Conservation (phyloP, 2,797 vertebrate species). For the Anableps anableps region DNA sequence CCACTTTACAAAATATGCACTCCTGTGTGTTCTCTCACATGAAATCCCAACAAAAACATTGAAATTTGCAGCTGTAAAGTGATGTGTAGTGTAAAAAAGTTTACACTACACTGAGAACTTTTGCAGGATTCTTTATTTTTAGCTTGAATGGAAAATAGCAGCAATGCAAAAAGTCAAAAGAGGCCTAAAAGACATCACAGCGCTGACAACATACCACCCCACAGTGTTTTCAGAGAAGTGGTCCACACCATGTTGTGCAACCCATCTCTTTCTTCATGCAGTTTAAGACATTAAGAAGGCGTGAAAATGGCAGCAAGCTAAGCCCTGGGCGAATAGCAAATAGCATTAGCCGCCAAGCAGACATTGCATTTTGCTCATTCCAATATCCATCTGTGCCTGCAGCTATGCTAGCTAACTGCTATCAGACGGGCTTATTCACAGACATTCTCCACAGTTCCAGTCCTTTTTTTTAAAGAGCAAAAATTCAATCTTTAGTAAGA, state of each 20-base stretch:
- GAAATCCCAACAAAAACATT: background rate
- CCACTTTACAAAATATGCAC: background rate
- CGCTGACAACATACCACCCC: slow-evolving; percentile 28
- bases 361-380: slow-evolving; percentile 66
- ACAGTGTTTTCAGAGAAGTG: slow-evolving; percentile 18
- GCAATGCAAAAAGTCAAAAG: slow-evolving; percentile 27
- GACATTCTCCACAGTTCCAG: slow-evolving; percentile 69
- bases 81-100: background rate
- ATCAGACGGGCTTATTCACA: slow-evolving; percentile 74
- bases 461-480: slow-evolving; percentile 59
- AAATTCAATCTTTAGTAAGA: slow-evolving; percentile 71
- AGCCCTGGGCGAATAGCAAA: slow-evolving; percentile 76
- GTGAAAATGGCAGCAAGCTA: slow-evolving; percentile 80
- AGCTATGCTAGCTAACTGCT: slow-evolving; percentile 64
- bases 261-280: slow-evolving; percentile 60
- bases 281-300: slow-evolving; percentile 79
- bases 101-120: background rate
- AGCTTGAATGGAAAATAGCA: slow-evolving; percentile 5
- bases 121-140: background rate
- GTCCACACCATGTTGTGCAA: slow-evolving; percentile 59
- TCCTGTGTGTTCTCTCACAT: background rate
- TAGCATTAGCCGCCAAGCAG: slow-evolving; percentile 74
- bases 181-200: slow-evolving; percentile 22
- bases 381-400: slow-evolving; percentile 65
- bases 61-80: background rate